Evolutionary conservation across 2,888 invertebrate species (phyloP).

Genomic region (Brachyopa scutellaris): DNA sequence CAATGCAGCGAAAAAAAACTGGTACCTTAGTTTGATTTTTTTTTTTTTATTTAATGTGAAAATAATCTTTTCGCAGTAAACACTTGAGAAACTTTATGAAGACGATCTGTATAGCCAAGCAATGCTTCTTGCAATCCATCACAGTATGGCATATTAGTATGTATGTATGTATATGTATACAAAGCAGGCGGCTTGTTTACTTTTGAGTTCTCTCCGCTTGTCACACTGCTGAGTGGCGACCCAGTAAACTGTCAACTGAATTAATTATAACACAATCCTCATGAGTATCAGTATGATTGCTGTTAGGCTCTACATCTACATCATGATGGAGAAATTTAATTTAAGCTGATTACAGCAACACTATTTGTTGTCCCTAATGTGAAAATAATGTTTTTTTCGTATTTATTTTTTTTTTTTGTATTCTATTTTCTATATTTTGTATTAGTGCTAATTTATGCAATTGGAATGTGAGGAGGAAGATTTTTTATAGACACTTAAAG

Average conservation of each 20-base stretch:
- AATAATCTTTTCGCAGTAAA: no score
- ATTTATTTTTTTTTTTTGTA: not conserved
- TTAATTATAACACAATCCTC: slow-evolving; percentile 70
- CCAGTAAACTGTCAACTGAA: slow-evolving; percentile 69
- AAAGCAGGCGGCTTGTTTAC: slow-evolving; percentile 54
- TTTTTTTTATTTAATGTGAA: no score
- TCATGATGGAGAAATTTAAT: slow-evolving; percentile 65
- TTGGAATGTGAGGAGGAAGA: slow-evolving; percentile 15
- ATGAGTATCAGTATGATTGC: slow-evolving; percentile 49
- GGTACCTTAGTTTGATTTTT: no score
- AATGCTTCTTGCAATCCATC: no score
- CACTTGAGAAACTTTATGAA: no score
- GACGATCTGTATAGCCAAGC: slow-evolving; percentile 35
- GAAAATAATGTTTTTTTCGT: slow-evolving; percentile 45
- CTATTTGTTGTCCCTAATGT: slow-evolving; percentile 59
- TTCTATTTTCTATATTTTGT: slow-evolving; percentile 22
- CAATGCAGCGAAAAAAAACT: no score
- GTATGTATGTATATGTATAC: slow-evolving; percentile 30
- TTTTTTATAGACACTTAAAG: not conserved
- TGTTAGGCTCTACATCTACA: slow-evolving; percentile 25
- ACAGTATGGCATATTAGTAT: not conserved
- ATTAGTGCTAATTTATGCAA: slow-evolving; percentile 63
- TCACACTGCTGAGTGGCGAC: slow-evolving; percentile 47
- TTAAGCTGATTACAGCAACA: slow-evolving; percentile 64
- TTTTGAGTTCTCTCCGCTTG: slow-evolving; percentile 47